Percentiles rank a stretch among this genome's conserved stretches.
phyloP scores from a whole-genome alignment of 2,113 vertebrate genomes.

The Sarotherodon lohbergeri region DNA sequence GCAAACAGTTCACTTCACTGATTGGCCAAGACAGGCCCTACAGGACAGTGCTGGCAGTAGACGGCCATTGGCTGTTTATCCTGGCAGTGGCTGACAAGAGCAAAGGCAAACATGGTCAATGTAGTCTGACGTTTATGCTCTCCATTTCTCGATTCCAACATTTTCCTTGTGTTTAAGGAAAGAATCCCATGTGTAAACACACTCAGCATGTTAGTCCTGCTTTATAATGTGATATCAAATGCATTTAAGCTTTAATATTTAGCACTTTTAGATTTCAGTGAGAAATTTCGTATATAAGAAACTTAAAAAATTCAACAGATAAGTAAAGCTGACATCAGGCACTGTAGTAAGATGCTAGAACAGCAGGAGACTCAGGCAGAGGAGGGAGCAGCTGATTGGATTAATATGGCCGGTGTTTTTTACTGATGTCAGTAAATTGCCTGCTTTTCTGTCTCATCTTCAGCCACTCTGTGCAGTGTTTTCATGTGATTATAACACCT shows the following conservation, averaged over 20 bases:
- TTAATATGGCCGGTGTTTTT: neutral
- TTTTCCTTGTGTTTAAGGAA: neutral
- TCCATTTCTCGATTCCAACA: neutral
- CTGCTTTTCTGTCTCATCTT: neutral
- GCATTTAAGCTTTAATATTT: neutral
- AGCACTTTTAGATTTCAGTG: neutral
- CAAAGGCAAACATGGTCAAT: neutral
- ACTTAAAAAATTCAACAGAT: neutral
- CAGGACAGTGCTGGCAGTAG: neutral
- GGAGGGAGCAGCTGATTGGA: neutral
- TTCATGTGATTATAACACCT: neutral
- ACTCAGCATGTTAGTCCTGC: neutral
- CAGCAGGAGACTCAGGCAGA: neutral
- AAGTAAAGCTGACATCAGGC: neutral
- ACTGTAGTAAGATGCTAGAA: neutral
- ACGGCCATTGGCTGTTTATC: conserved; percentile 25
- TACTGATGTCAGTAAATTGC: neutral
- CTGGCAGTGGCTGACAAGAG: conserved; percentile 16
- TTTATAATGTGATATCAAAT: neutral
- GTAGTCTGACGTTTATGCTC: neutral
- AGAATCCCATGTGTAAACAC: neutral
- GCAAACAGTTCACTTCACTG: conserved; percentile 11
- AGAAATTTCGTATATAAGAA: neutral
- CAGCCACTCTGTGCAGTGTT: neutral
- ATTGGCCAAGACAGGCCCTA: conserved; percentile 15